Evolutionary conservation across 2,113 vertebrate species (phyloP), one percentile per base, ranked within the genome.

Genomic region (Carettochelys insculpta): DNA sequence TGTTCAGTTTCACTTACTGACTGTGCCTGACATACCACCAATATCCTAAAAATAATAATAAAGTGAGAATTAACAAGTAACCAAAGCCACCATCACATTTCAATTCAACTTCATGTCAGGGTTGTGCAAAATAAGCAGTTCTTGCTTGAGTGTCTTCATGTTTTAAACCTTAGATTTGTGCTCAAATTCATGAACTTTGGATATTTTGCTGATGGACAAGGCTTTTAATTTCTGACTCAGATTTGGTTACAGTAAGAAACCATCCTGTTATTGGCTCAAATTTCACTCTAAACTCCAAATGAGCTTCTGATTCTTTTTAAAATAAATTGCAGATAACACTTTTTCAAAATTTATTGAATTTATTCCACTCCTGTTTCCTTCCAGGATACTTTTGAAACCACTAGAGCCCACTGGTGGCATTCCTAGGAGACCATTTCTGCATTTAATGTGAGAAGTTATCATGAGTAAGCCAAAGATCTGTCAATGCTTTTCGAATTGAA

Each of bases 1-100:
- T 56, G 5, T 89, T 92, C 93, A 78, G 76, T 97, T 96, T 88
- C 51, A 92, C 83, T 95, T 91, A 94, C 87, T 80, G 58, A 75
- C 22, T 91, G 6, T 2, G 11, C 83, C 53, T 94, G 79, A 58
- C 50, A 58, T 83, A 38, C 7, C 34, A 86, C 17, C 2, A 68
- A 87, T 38, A 9, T 7, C 82, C 80, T 45, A 87, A 96, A 95
- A 56, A 45, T 50, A 38, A 1, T 7, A 76, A 16, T 50, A 56
- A 11, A 54, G 82, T 77, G 80, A 82, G 83, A 89, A 16, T 20
- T 65, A 14, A 75, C 27, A 82, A 89, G 52, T 54, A 3, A 65
- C 24, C 4, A 61, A 92, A 52, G 58, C 2, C 22, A 68, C 56
- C 58, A 11, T 25, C 61, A 34, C 29, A 86, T 25, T 8, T n/a